Evolutionary conservation across 2,888 invertebrate genomes (phyloP).

Genomic region (Teleiodes luculella): DNA sequence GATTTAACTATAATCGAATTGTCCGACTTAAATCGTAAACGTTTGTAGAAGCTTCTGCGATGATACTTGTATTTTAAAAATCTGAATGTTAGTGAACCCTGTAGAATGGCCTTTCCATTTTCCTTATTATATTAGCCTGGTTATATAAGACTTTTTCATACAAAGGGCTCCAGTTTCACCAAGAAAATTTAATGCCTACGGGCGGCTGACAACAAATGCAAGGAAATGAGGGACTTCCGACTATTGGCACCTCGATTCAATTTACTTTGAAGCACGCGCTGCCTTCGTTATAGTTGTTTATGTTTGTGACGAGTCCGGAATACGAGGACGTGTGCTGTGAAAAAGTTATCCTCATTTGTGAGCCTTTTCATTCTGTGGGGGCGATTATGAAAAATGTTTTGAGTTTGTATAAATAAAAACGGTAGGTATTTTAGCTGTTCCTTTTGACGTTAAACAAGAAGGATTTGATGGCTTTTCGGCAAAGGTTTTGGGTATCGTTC

Average conservation of each 20-base stretch:
- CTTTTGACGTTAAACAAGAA: too few relatives aligned
- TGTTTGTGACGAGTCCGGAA: constrained; percentile 16
- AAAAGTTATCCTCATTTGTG: constrained; percentile 20
- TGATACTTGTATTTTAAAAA: background rate
- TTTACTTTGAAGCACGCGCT: constrained; percentile 52
- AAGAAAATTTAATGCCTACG: constrained; percentile 46
- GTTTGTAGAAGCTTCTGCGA: too few relatives aligned
- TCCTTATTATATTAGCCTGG: background rate
- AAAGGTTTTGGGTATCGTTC: too few relatives aligned
- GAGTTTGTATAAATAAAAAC: background rate
- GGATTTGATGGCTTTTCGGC: too few relatives aligned
- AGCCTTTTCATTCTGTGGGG: constrained; percentile 15
- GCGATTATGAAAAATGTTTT: constrained; percentile 17
- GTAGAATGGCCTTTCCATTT: constrained; percentile 1
- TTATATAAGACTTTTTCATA: too few relatives aligned
- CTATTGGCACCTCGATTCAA: constrained; percentile 67
- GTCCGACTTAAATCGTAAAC: too few relatives aligned
- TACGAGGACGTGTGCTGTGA: constrained; percentile 4
- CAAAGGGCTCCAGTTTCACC: background rate
- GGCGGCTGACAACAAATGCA: constrained; percentile 61
- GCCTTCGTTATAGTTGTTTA: constrained; percentile 42
- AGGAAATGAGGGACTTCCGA: constrained; percentile 73
- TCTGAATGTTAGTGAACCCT: background rate
- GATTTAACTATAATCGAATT: too few relatives aligned
- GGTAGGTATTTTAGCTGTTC: background rate